Base-by-base conservation (phyloP, 2,113 vertebrate genomes). In the Furnarius figulus region DNA sequence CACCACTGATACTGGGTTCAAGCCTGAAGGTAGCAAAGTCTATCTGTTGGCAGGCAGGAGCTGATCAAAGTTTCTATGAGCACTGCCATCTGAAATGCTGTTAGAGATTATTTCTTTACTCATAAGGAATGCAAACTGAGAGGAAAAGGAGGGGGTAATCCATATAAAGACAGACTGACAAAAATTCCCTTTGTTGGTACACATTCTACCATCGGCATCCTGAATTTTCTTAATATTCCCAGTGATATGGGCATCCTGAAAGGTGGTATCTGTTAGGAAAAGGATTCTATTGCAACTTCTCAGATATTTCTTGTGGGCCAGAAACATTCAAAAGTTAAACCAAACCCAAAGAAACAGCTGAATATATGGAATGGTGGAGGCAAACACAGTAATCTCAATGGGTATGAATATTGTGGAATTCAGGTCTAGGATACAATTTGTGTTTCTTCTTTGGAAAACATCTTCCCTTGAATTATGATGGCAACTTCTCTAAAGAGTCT, bases 21-120 rank as follows among this genome's bases (percentile, higher is more conserved):
- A 88, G 79, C 46, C 75, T 47, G 42, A 67, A 81, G 67, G 59
- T 35, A 88, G 63, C 52, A 90, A 93, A 86, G 56, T 35, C 42
- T 50, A 35, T 40, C 59, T 93, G 92, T 67, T 63, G 47, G 63
- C 87, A 88, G 72, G 59, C 63, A 76, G 59, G 74, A 79, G 72
- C 31, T 92, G 82, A 90, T 71, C 63, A 63, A 95, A 88, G 63
- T 50, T 92, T 65, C 55, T 84, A 28, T 7, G 50, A 92, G 50
- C 19, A 22, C 40, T 88, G 53, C 42, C 76, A 86, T 71, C 55
- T 81, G 50, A 94, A 92, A 79, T 28, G 35, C 39, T 52, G 24
- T 53, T 85, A 79, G 25, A 90, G 76, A 85, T 53, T 58, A 79
- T 8, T 85, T 83, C 49, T 80, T 77, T 30, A 35, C 63, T 85